These are phyloP conservation scores for Pandemis corylana DNA, from an alignment of 2,888 invertebrate species.

Conservation along the genomic window DNA sequence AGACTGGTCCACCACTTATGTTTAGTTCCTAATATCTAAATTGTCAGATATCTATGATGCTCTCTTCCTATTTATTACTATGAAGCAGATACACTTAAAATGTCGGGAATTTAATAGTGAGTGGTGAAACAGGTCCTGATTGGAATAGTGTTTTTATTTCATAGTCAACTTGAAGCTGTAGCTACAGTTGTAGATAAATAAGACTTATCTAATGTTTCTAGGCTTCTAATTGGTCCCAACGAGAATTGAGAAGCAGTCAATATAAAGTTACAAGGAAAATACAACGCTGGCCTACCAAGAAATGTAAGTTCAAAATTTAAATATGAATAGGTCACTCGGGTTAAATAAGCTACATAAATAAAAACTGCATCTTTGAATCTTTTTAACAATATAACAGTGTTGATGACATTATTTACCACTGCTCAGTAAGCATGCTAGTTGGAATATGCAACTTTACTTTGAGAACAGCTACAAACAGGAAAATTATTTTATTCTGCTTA, in stretches of 20 bases:
- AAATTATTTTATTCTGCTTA: too few relatives aligned
- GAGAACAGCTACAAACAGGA: too few relatives aligned
- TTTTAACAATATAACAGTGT: too few relatives aligned
- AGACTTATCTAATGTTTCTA: slow-evolving; percentile 50
- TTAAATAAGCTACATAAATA: not conserved
- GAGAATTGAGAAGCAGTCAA: slow-evolving; percentile 78
- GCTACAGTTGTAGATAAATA: slow-evolving; percentile 4
- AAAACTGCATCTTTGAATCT: not conserved
- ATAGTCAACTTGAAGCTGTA: not conserved
- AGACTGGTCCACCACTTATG: too few relatives aligned
- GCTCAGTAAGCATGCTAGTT: too few relatives aligned
- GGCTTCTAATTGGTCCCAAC: slow-evolving; percentile 75
- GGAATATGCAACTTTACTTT: too few relatives aligned
- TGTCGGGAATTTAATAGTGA: too few relatives aligned
- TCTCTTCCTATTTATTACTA: too few relatives aligned
- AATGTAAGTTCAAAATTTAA: slow-evolving; percentile 64
- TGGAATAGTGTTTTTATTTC: not conserved
- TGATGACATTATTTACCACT: too few relatives aligned
- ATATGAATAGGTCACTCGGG: not conserved
- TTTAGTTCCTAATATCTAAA: too few relatives aligned
- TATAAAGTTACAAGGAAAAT: slow-evolving; percentile 81
- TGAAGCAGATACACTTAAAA: too few relatives aligned
- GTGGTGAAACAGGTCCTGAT: not conserved
- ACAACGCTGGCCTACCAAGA: slow-evolving; percentile 75
- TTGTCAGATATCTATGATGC: too few relatives aligned